phyloP scores from a whole-genome alignment of 2,797 vertebrate species.

The Megaceryle alcyon region DNA sequence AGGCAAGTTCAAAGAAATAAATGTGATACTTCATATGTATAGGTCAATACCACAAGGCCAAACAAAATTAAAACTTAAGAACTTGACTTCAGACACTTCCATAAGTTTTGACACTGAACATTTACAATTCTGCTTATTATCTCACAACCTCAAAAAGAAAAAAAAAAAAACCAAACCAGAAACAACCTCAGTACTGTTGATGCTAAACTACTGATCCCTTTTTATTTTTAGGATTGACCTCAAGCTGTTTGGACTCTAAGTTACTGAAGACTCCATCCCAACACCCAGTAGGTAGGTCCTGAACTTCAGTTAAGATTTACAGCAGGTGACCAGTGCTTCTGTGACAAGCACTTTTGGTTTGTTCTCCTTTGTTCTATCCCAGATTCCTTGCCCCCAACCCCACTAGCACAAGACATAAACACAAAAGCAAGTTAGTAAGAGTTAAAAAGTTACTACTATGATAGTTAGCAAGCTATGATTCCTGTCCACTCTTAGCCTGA shows the following conservation, averaged over 20 bases:
- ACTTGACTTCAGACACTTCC: background rate
- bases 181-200: background rate
- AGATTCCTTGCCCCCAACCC: background rate
- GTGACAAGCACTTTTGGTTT: background rate
- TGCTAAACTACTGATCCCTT: background rate
- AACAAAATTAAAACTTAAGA: background rate
- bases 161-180: background rate
- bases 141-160: background rate
- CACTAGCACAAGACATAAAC: background rate
- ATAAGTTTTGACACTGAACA: background rate
- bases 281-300: background rate
- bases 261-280: background rate
- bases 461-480: conserved; percentile 6
- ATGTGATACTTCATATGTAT: background rate
- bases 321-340: background rate
- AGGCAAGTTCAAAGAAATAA: background rate
- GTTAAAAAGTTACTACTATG: conserved; percentile 15
- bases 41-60: background rate
- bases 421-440: conserved; percentile 9
- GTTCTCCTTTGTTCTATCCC: background rate
- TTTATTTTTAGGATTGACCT: background rate
- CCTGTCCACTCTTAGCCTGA: conserved; percentile 31
- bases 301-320: background rate
- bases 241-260: background rate
- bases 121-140: background rate